Base-by-base conservation (phyloP, 2,797 vertebrate species). In the Phrynocephalus guinanensis region DNA sequence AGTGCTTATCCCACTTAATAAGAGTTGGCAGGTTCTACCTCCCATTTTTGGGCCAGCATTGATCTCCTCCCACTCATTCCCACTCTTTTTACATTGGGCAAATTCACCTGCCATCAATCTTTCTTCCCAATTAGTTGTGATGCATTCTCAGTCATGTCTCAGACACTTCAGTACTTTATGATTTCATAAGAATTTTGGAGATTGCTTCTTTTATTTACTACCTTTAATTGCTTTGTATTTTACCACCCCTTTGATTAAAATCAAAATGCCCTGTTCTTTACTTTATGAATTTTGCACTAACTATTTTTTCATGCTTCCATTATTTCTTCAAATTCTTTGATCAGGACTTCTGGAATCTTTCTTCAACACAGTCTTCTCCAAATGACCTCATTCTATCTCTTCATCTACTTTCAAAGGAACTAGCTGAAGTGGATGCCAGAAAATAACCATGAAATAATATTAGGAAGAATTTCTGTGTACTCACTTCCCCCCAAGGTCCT, bases 401-500 rank as follows among this genome's bases (percentile, higher is more conserved):
- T 13, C 1, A 3, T 63, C 28, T 3, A 73, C 63, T 3, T 48
- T 67, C 5, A 66, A 1, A 48, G 38, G 16, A 33, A 26, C n/a
- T 56, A n/a, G n/a, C 63, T 85, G 52, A 60, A 30, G 3, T 56
- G 48, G 18, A 79, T 33, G 48, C 28, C 70, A 68, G 1, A 7
- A 18, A 33, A 88, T 82, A 15, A 50, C 6, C 86, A 28, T 67
- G 26, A 50, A 11, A 86, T 20, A 87, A 88, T 86, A 79, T 38
- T 90, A 89, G 26, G 0, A 93, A 73, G 48, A 93, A 91, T 89
- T 66, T 26, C 84, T 52, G 70, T 88, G 48, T 94, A 97, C 98
- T 98, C 95, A 99, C 98, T 95, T 96, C 95, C 95, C 98, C 97
- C 98, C 99, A 99, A 26, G 97, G 97, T 84, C 98, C 98, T 7